A percentile compares a stretch with the other conserved stretches of the same genome.
Evolutionary conservation across 2,888 invertebrate species (phyloP).

Genomic region (Trachelus iudaicus): DNA sequence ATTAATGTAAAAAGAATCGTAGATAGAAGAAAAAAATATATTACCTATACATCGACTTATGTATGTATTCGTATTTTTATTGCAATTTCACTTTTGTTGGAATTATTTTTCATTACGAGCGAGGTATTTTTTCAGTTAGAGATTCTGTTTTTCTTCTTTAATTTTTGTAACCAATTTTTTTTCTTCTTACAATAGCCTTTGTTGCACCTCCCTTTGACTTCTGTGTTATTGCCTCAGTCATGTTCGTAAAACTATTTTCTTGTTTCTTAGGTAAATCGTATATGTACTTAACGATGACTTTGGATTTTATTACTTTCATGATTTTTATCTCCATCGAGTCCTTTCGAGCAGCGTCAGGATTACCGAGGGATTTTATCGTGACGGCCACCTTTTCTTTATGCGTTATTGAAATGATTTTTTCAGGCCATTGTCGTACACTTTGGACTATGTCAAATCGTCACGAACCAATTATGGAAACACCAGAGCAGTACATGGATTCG

Average conservation of each 20-base stretch:
- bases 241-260: not conserved
- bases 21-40: not conserved
- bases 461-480: not conserved
- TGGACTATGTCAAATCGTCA: not conserved
- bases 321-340: not conserved
- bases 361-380: not conserved
- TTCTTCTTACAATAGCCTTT: not conserved
- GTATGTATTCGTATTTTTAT: not conserved
- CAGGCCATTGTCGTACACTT: not conserved
- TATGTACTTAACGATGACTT: not conserved
- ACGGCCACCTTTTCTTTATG: not conserved
- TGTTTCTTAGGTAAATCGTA: not conserved
- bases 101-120: no score
- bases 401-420: not conserved
- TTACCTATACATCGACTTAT: not conserved
- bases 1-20: not conserved
- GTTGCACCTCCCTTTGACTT: not conserved
- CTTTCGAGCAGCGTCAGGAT: not conserved
- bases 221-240: not conserved
- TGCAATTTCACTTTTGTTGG: no score
- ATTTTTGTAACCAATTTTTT: not conserved
- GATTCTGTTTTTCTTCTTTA: not conserved
- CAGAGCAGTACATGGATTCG: not conserved
- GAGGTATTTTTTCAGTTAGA: not conserved
- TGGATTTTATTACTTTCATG: not conserved